A percentile compares a stretch with the other conserved stretches of the same genome.
Evolutionary conservation across 2,797 vertebrate genomes (phyloP).

Genomic region (Pipistrellus pygmaeus): DNA sequence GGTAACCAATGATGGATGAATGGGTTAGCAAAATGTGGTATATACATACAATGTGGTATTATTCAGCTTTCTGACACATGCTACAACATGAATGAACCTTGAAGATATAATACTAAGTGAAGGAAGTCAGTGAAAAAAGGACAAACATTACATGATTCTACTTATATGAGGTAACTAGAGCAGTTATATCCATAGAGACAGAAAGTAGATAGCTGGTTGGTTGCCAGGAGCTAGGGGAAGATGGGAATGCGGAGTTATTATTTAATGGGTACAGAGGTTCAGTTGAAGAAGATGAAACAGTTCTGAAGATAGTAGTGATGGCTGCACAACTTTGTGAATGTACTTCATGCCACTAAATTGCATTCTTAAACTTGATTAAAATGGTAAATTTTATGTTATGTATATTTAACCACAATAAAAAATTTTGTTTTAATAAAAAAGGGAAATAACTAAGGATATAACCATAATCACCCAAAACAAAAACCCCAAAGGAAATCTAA

Average conservation of each 20-base stretch:
- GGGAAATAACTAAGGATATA: constrained; percentile 36
- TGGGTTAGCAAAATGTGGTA: background rate
- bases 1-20: background rate
- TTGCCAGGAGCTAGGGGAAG: background rate
- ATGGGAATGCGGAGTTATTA: background rate
- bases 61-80: background rate
- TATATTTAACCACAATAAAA: constrained; percentile 6
- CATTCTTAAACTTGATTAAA: background rate
- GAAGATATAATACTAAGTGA: background rate
- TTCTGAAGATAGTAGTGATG: background rate
- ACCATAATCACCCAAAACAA: background rate
- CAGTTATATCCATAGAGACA: background rate
- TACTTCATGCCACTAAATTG: background rate
- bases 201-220: background rate
- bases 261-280: background rate
- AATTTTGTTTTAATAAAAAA: background rate
- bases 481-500: background rate
- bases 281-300: background rate
- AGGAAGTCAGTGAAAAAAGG: constrained; percentile 6
- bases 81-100: background rate
- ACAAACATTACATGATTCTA: background rate
- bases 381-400: background rate
- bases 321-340: background rate
- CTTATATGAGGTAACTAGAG: background rate
- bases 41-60: background rate